A percentile compares a stretch with the other conserved stretches of the same genome.
Conservation (phyloP, 1,140 invertebrate genomes). For the Drepana arcuata region DNA sequence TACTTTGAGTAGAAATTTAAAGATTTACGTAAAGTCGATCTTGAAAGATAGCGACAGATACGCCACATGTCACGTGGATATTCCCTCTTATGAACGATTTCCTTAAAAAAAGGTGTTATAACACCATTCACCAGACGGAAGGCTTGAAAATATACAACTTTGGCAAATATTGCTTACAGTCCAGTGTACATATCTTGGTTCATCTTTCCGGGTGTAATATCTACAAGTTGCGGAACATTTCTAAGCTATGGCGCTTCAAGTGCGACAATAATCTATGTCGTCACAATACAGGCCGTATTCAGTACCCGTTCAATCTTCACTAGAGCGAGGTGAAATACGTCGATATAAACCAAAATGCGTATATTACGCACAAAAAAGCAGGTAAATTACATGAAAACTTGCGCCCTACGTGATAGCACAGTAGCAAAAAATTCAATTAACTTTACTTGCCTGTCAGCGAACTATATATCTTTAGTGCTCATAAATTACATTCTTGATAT, state of each 20-base stretch:
- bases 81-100: too few relatives aligned
- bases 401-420: constrained; percentile 37
- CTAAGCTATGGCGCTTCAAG: constrained; percentile 12
- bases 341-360: constrained; percentile 36
- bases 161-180: too few relatives aligned
- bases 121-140: too few relatives aligned
- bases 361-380: constrained; percentile 32
- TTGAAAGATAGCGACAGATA: too few relatives aligned
- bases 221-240: too few relatives aligned
- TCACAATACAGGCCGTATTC: constrained; percentile 27
- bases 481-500: constrained; percentile 27
- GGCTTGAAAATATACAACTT: too few relatives aligned
- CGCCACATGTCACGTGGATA: too few relatives aligned
- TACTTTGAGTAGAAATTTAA: too few relatives aligned
- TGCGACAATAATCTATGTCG: constrained; percentile 13
- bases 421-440: constrained; percentile 52
- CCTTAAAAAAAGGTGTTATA: too few relatives aligned
- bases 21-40: too few relatives aligned
- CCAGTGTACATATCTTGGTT: too few relatives aligned
- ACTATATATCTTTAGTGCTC: constrained; percentile 21
- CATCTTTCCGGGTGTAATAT: too few relatives aligned
- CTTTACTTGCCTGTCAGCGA: constrained; percentile 27
- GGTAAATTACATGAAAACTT: constrained; percentile 38
- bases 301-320: constrained; percentile 32
- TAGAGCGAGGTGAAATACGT: constrained; percentile 37